phyloP scores from a whole-genome alignment of 2,113 vertebrate species.

The Bambusicola thoracicus region DNA sequence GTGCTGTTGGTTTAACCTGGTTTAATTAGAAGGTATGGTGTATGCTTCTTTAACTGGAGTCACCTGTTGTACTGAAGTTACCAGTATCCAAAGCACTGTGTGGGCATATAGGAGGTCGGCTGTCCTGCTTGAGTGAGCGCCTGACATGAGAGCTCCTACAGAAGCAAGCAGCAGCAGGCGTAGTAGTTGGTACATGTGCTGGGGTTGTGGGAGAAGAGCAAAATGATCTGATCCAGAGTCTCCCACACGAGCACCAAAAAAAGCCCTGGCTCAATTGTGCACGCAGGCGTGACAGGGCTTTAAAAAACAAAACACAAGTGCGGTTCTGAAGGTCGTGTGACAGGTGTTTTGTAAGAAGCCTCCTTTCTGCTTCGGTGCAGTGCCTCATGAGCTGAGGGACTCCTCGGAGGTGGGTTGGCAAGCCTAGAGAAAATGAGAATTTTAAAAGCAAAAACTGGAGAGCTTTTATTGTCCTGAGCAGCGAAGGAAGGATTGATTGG shows the following conservation, averaged over 20 bases:
- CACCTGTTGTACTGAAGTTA: background rate
- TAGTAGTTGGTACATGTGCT: background rate
- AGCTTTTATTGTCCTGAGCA: background rate
- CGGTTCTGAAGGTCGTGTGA: background rate
- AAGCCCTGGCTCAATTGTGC: background rate
- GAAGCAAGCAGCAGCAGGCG: background rate
- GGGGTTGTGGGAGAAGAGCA: background rate
- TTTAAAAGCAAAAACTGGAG: background rate
- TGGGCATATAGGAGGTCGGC: background rate
- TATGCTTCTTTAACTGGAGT: background rate
- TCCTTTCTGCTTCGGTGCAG: background rate
- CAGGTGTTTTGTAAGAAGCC: background rate
- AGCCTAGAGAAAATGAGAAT: background rate
- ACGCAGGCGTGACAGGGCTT: background rate
- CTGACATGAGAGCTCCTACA: fast-evolving
- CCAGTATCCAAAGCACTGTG: fast-evolving
- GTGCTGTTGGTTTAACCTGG: background rate
- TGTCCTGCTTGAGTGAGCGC: background rate
- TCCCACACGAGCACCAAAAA: background rate
- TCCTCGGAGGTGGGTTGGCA: fast-evolving
- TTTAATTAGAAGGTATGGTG: too few species aligned
- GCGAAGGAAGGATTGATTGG: background rate
- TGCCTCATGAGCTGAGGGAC: background rate
- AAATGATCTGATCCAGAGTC: background rate
- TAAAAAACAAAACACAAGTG: background rate